Evolutionary conservation across 2,888 invertebrate genomes (phyloP), one percentile per base, ranked within the genome.

Genomic region (Pseudeuparius sepicola): DNA sequence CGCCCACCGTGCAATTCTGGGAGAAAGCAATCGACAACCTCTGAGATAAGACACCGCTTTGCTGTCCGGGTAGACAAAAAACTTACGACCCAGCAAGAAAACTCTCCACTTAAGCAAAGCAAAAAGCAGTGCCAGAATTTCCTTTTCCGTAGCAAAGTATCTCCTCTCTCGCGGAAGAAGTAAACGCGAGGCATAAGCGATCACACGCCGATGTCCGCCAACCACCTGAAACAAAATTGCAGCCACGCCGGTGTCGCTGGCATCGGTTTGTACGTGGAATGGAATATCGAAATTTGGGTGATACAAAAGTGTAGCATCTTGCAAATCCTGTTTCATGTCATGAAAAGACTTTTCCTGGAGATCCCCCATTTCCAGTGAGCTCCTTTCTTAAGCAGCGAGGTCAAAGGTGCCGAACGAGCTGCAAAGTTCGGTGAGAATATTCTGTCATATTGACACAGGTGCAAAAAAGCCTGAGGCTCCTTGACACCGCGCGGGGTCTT

Each of bases 391-490:
- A 28, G 16, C 12, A 33, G 18, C 9, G 3, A 7, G 23, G 27
- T 33, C 14, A 37, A 15, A n/a, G 32, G 32, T 10, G 26, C 10
- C 4, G 46, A 43, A 4, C 45, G 35, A 1, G 27, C 26, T 2
- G 46, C 34, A 34, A 48, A 50, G n/a, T 34, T 16, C 10, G 16
- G 13, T 24, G 3, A n/a, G n/a, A n/a, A n/a, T n/a, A n/a, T n/a
- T n/a, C n/a, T n/a, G n/a, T n/a, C n/a, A n/a, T n/a, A n/a, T n/a
- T n/a, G n/a, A n/a, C n/a, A n/a, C n/a, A n/a, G n/a, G n/a, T 51
- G 49, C 13, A 52, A n/a, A 31, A 53, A 53, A 6, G 39, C 31
- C 31, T 45, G 39, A 4, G 54, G 29, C 24, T 55, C 41, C 37
- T 42, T 50, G 10, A 44, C 18, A 14, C 50, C 53, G 16, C 29